Evolutionary conservation across 2,113 vertebrate genomes (phyloP), one percentile per base, ranked within the genome.

Genomic region (Pao palembangensis): DNA sequence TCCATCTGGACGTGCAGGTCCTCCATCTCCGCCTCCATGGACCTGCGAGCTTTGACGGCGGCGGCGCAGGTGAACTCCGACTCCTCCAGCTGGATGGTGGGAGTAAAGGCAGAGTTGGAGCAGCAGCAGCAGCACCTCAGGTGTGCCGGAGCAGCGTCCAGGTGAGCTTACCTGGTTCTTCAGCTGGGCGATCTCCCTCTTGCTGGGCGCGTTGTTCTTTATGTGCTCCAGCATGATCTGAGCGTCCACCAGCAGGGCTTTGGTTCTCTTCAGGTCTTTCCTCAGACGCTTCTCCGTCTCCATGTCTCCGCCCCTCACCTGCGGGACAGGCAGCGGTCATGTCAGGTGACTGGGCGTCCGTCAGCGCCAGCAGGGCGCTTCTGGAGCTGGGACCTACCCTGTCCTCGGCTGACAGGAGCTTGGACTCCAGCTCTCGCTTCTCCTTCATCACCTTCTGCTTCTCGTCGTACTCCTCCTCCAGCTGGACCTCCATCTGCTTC

Each of bases 141-240:
- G 23, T 25, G 23, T 25, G 23, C 23, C 5, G 13, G 41, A 42
- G 3, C 41, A 43, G 41, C 21, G 21, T 4, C 16, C 14, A 14
- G 17, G 47, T n/a, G 49, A 7, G 12, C 13, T 1, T n/a, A 98
- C 96, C 95, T 98, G 96, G 80, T 96, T 98, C 79, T 97, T 96
- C 54, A 98, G 93, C 85, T 99, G 96, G 0, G 95, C 93, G 0
- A 98, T 95, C 87, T 99, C 96, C 79, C 96, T 91, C 85, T 98
- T 98, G 91, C 95, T 99, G 66, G 96, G 96, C 0, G 96, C 95
- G 0, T 94, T 98, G 91, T 95, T 98, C 85, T 99, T 98, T 60
- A 99, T 90, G 90, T 99, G 96, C 81, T 99, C 95, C 85, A 99
- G 86, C 96, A 99, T 98, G 88, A 98, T 94, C 88, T 98, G 96